These are phyloP conservation scores for Panulirus ornatus DNA, from an alignment of 1,140 invertebrate genomes.

Conservation along the genomic window DNA sequence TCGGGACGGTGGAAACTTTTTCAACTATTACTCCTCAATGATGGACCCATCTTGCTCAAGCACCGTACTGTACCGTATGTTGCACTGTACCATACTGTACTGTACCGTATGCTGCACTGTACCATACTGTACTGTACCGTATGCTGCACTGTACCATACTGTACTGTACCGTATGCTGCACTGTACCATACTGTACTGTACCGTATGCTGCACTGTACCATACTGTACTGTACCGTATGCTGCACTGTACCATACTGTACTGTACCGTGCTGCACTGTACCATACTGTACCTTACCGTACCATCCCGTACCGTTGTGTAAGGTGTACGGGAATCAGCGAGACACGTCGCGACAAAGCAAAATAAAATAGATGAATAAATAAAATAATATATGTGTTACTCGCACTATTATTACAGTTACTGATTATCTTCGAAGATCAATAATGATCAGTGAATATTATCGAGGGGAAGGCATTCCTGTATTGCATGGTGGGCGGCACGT, in stretches of 20 bases:
- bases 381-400: too few species aligned
- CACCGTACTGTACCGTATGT: background rate
- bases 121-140: background rate
- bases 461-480: too few species aligned
- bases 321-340: background rate
- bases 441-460: too few species aligned
- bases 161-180: background rate
- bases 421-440: too few species aligned
- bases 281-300: background rate
- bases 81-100: background rate
- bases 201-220: background rate
- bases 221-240: background rate
- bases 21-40: too few species aligned
- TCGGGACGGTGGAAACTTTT: too few species aligned
- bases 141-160: background rate
- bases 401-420: too few species aligned
- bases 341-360: too few species aligned
- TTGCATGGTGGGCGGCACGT: too few species aligned
- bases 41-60: background rate
- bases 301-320: background rate
- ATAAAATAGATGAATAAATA: too few species aligned
- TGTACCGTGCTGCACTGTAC: background rate
- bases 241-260: background rate
- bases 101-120: background rate
- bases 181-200: background rate